Evolutionary conservation across 2,113 vertebrate genomes (phyloP), one percentile per base, ranked within the genome.

Genomic region (Galeopterus variegatus): DNA sequence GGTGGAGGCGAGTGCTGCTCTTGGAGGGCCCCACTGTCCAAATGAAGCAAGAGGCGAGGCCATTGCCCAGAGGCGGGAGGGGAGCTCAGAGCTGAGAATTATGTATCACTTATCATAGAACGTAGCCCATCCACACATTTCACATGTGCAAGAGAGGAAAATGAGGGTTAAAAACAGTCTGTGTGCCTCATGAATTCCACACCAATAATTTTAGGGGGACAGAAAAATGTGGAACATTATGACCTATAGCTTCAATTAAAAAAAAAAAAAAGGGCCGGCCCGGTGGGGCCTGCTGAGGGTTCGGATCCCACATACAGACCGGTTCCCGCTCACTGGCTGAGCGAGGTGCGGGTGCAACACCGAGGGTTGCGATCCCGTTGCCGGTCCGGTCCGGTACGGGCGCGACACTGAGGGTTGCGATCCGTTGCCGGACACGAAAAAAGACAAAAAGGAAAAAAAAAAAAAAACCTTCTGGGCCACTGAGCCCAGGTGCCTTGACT

Each of bases 101-200:
- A 23, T 24, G 8, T 14, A 31, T 5, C 64, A 77, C 48, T 41
- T n/a, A 56, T 41, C 65, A 41, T 17, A 64, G 54, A 14, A 81
- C 48, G 18, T 83, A 56, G 41, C 15, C 81, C 31, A 58, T 54
- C 5, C 58, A 33, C 45, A n/a, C 15, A 26, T 31, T 83, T 72
- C 56, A 72, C 31, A 18, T 23, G 56, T 15, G 45, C 54, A 72
- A 45, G 84, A 52, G 95, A 88, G 64, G 81, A 80, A 73, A 88
- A 62, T 18, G 26, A 93, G 28, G 21, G 28, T 90, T 95, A 41
- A 58, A 92, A 77, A 81, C 13, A 58, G 60, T 33, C 73, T 54
- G 1, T 24, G 21, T 14, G 17, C 48, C 33, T 73, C 0, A 0
- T 83, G 36, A 83, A 77, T 77, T 52, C 58, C 82, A 86, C 14